These are phyloP conservation scores for Platynereis dumerilii DNA, from an alignment of 2,888 invertebrate species.

Conservation along the genomic window DNA sequence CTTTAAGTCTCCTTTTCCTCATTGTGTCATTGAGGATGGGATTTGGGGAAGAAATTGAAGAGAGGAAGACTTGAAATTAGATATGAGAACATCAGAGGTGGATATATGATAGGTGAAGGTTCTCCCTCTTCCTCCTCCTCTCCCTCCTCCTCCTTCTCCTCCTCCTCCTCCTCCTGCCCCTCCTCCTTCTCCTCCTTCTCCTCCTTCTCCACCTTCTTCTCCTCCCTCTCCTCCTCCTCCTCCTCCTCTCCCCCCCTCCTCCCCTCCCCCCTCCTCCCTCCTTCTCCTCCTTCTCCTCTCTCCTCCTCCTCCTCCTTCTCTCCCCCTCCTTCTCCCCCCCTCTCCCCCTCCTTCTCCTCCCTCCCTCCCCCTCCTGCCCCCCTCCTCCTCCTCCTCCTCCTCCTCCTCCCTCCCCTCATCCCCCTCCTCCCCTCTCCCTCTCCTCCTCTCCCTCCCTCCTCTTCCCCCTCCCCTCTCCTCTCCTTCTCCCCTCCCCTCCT, in stretches of 20 bases:
- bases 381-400: not conserved
- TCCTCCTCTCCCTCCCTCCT: not conserved
- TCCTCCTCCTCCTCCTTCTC: conserved; percentile 13
- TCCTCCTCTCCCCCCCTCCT: not conserved
- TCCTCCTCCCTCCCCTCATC: not conserved
- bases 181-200: too few relatives aligned
- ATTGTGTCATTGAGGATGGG: too few relatives aligned
- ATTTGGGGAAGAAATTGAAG: too few relatives aligned
- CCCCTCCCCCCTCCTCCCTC: conserved; percentile 5
- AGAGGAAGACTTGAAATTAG: too few relatives aligned
- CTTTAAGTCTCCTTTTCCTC: too few relatives aligned
- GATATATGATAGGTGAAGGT: not conserved
- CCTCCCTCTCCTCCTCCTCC: conserved; percentile 12
- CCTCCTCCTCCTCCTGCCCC: conserved; percentile 6
- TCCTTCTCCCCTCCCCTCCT: too few relatives aligned
- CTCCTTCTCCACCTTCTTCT: too few relatives aligned
- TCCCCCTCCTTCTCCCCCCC: not conserved
- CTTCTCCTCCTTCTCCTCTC: conserved; percentile 5
- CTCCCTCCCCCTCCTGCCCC: not conserved
- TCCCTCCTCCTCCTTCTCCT: conserved; percentile 10
- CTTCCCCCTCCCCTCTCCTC: too few relatives aligned
- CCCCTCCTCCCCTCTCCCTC: not conserved
- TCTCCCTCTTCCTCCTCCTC: not conserved
- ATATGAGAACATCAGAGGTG: too few relatives aligned
- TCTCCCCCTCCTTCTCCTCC: conserved; percentile 2